These are phyloP conservation scores for honey bee (Apis mellifera) DNA, from an alignment of 1,140 invertebrate species.

Conservation along the genomic window DNA sequence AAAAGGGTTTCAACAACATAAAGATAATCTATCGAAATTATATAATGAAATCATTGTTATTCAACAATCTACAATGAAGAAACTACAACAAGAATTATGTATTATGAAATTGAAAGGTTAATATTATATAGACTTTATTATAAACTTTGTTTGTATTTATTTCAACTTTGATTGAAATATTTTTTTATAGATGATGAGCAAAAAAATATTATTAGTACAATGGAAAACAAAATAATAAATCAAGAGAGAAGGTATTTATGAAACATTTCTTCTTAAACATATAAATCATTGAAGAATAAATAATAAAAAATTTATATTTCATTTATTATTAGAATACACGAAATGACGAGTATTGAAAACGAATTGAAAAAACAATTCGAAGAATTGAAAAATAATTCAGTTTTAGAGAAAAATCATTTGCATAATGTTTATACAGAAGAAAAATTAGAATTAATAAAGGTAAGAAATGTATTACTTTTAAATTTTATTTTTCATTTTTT, in stretches of 20 bases:
- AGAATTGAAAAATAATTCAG: not conserved
- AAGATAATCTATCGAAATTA: conserved; percentile 35
- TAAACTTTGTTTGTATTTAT: not conserved
- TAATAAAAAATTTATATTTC: not conserved
- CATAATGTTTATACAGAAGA: conserved; percentile 24
- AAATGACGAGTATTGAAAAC: not conserved
- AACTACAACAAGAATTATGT: conserved; percentile 27
- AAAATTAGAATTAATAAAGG: conserved; percentile 47
- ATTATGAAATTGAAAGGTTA: conserved; percentile 21
- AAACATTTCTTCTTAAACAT: not conserved
- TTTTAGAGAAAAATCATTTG: conserved; percentile 50
- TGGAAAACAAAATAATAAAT: conserved; percentile 20
- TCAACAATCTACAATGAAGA: conserved; percentile 31
- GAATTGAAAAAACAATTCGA: conserved; percentile 48
- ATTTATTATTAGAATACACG: conserved; percentile 49
- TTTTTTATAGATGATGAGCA: conserved; percentile 36
- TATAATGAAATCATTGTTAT: conserved; percentile 39
- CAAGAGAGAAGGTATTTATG: conserved; percentile 52
- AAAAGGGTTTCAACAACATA: conserved; percentile 45
- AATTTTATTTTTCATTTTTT: not conserved
- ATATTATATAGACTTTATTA: not conserved
- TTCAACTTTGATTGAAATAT: not conserved
- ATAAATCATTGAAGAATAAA: not conserved
- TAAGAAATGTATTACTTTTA: not conserved
- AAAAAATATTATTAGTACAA: not conserved